Evolutionary conservation across 2,797 vertebrate species (phyloP).

Genomic region (Rhabdomys pumilio): DNA sequence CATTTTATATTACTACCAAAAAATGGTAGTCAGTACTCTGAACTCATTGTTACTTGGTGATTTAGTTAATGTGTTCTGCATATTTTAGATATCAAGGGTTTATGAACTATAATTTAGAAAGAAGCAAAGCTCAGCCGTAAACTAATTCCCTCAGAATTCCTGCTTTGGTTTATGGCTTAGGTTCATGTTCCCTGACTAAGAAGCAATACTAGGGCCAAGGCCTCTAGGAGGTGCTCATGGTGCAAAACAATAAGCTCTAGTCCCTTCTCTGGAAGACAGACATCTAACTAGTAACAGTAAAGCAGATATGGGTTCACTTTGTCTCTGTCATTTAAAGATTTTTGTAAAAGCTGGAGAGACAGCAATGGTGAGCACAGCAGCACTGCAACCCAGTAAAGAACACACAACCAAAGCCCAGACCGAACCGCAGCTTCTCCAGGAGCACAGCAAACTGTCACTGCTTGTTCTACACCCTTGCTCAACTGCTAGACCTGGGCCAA

Average conservation of each 20-base stretch:
- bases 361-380: neutral
- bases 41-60: neutral
- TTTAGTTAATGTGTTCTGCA: neutral
- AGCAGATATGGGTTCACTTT: neutral
- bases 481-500: neutral
- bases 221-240: neutral
- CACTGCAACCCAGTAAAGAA: neutral
- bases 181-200: neutral
- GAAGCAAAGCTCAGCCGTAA: neutral
- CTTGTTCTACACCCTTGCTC: neutral
- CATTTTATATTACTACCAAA: slow-evolving; percentile 30
- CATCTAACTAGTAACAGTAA: neutral
- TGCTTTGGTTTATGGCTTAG: neutral
- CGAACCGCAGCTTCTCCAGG: neutral
- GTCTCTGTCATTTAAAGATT: neutral
- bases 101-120: slow-evolving; percentile 38
- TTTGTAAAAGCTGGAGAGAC: slow-evolving; percentile 37
- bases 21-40: neutral
- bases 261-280: neutral
- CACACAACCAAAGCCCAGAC: neutral
- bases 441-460: neutral
- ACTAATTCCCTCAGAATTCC: neutral
- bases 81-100: slow-evolving; percentile 36
- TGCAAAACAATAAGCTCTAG: neutral
- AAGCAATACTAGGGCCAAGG: neutral